These are phyloP conservation scores for Apodemia duryi DNA, from an alignment of 2,888 invertebrate species.

Conservation along the genomic window DNA sequence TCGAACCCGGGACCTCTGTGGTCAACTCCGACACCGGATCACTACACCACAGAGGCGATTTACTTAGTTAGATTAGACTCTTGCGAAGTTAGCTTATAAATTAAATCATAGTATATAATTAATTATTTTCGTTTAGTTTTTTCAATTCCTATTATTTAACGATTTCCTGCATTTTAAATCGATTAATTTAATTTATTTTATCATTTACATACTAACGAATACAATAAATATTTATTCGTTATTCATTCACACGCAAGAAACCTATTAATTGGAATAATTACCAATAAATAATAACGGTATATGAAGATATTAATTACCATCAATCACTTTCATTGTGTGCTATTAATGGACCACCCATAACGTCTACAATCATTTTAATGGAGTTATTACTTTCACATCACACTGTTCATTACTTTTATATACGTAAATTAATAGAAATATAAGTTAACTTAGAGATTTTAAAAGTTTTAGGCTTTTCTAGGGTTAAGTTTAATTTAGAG, in stretches of 20 bases:
- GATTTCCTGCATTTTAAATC: not conserved
- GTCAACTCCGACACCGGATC: too few species aligned
- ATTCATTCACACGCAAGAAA: slow-evolving; percentile 10
- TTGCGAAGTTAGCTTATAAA: not conserved
- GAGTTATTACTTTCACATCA: not conserved
- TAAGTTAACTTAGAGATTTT: too few species aligned
- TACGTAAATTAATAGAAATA: too few species aligned
- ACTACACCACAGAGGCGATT: too few species aligned
- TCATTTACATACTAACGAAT: not conserved
- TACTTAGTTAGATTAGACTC: too few species aligned
- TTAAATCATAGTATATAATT: not conserved
- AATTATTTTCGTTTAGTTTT: not conserved
- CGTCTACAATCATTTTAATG: not conserved
- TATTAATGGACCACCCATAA: slow-evolving; percentile 4
- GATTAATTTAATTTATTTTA: not conserved
- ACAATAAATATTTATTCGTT: slow-evolving; percentile 1
- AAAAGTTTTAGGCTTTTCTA: too few species aligned
- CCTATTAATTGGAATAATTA: not conserved
- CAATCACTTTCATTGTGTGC: not conserved
- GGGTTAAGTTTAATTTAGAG: too few species aligned
- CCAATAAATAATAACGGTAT: not conserved
- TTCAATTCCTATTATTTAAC: not conserved
- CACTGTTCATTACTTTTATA: too few species aligned
- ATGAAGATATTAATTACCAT: not conserved
- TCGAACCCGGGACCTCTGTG: too few species aligned